These are phyloP conservation scores for Eutolmus rufibarbis DNA, from an alignment of 2,888 invertebrate genomes.

Conservation along the genomic window DNA sequence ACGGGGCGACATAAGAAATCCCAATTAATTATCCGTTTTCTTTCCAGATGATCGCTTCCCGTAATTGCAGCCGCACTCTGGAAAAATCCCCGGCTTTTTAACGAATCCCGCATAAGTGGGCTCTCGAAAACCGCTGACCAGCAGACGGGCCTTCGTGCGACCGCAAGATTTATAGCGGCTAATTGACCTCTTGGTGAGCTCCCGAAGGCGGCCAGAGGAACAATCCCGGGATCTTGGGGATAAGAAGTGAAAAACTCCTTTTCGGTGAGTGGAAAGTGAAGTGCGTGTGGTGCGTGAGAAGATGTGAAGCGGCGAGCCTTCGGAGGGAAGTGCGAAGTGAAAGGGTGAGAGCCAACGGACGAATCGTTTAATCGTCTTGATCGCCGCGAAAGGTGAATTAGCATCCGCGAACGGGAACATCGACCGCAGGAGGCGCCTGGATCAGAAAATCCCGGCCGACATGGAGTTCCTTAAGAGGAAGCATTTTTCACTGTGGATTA, in stretches of 20 bases:
- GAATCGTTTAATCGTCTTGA: not conserved
- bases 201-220: not conserved
- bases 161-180: not conserved
- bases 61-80: not conserved
- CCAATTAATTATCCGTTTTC: conserved; percentile 8
- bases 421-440: not conserved
- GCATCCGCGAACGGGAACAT: not conserved
- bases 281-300: conserved; percentile 5
- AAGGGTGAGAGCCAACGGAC: not conserved
- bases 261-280: not conserved
- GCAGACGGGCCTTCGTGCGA: not conserved
- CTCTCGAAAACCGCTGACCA: not conserved
- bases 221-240: not conserved
- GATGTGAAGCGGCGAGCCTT: not conserved
- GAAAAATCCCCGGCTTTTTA: not conserved
- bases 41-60: conserved; percentile 3
- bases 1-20: not conserved
- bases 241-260: not conserved
- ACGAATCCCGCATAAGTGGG: not conserved
- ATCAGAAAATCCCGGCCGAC: conserved; percentile 48
- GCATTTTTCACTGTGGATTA: conserved; percentile 59
- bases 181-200: conserved; percentile 5
- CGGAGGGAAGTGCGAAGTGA: not conserved
- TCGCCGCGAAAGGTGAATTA: not conserved
- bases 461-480: conserved; percentile 60